phyloP scores from a whole-genome alignment of 2,888 invertebrate genomes.

The Eudemis profundana region DNA sequence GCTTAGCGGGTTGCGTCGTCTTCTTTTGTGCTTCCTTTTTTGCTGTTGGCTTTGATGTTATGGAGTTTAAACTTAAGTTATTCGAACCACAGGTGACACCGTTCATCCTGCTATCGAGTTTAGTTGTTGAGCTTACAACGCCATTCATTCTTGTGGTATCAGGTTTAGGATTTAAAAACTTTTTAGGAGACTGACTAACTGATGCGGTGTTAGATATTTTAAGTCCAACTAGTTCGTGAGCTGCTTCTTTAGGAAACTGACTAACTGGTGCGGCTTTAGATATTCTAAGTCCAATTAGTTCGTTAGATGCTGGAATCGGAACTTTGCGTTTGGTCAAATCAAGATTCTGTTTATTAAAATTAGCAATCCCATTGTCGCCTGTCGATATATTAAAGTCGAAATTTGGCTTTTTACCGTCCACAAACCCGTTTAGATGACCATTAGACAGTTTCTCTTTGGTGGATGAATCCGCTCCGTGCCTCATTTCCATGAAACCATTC shows the following conservation, averaged over 20 bases:
- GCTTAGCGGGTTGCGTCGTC: conserved; percentile 61
- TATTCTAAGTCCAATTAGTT: conserved; percentile 61
- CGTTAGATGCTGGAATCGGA: conserved; percentile 65
- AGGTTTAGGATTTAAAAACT: conserved; percentile 57
- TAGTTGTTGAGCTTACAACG: conserved; percentile 77
- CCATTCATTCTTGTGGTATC: conserved; percentile 68
- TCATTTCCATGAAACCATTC: conserved; percentile 75
- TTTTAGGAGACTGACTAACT: conserved; percentile 63
- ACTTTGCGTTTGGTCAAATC: conserved; percentile 64
- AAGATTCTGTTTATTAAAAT: conserved; percentile 55
- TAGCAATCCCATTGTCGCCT: conserved; percentile 70
- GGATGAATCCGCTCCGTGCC: conserved; percentile 63
- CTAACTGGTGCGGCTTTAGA: conserved; percentile 62
- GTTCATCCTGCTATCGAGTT: conserved; percentile 78
- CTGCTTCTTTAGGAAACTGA: conserved; percentile 65
- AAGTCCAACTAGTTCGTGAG: conserved; percentile 59
- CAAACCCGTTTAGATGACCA: conserved; percentile 65
- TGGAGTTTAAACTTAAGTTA: conserved; percentile 71
- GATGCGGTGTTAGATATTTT: conserved; percentile 66
- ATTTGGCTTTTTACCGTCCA: conserved; percentile 65
- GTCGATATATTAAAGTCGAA: conserved; percentile 58
- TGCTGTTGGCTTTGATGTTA: conserved; percentile 60
- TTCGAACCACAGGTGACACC: conserved; percentile 80
- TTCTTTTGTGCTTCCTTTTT: conserved; percentile 72
- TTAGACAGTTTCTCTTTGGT: conserved; percentile 62